These are phyloP conservation scores for Triplophysa siluroides DNA, from an alignment of 2,113 vertebrate species.

Conservation along the genomic window DNA sequence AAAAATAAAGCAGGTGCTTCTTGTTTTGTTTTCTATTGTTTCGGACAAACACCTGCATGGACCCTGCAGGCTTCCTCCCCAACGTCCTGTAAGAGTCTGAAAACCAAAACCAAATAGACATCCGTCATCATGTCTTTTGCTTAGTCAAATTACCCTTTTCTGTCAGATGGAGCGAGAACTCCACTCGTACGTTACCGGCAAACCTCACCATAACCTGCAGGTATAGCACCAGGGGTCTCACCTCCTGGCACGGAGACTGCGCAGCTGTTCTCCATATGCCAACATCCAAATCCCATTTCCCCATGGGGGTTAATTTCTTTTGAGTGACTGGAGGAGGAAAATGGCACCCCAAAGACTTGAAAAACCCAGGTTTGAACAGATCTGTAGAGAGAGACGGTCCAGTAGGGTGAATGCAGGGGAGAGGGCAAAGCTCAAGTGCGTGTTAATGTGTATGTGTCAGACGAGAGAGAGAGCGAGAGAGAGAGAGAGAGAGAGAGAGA, in stretches of 20 bases:
- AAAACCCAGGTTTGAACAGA: background rate
- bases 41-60: background rate
- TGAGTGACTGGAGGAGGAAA: background rate
- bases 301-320: background rate
- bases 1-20: background rate
- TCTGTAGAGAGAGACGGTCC: background rate
- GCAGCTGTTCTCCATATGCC: constrained; percentile 58
- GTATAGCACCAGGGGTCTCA: background rate
- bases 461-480: constrained; percentile 1
- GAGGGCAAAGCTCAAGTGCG: constrained; percentile 14
- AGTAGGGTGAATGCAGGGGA: background rate
- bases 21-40: background rate
- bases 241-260: constrained; percentile 9
- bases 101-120: constrained; percentile 26
- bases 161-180: background rate
- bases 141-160: constrained; percentile 13
- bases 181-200: background rate
- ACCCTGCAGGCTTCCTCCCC: background rate
- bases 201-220: background rate
- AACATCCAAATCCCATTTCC: constrained; percentile 11
- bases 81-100: constrained; percentile 3
- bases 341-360: background rate
- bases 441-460: constrained; percentile 31
- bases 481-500: background rate
- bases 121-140: background rate